Base-by-base conservation (phyloP, 2,113 vertebrate species). In the Ictalurus punctatus region DNA sequence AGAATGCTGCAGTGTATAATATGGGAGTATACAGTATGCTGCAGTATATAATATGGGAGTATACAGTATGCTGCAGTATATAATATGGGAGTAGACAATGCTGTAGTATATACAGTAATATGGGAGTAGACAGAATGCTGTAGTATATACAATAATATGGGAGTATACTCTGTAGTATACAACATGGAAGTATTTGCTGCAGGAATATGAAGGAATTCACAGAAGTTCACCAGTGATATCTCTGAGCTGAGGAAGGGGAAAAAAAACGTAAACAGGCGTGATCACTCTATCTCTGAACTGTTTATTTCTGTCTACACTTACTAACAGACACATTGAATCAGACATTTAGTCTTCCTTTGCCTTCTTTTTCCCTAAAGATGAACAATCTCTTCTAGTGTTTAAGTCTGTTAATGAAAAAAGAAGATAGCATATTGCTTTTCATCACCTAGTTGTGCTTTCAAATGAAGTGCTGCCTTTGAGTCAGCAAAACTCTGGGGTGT, bases 351-450 rank as follows among this genome's bases (percentile, higher is more conserved):
- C 52, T 19, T 54, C 13, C 79, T 34, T 82, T 58, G 9, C n/a
- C 48, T 16, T 80, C 21, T 52, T 16, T 25, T n/a, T 2, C n/a
- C 79, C 79, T 37, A 7, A 19, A 27, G 37, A 23, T 76, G 21
- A 40, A 23, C 6, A 30, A 17, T 67, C 13, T 54, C 58, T 25
- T 67, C 34, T 3, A 44, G 58, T 40, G 59, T 30, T 85, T 91
- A 92, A 63, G 81, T 79, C 44, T 89, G 84, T 92, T 89, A 92
- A 93, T 93, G 92, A 58, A 76, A 83, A 59, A 54, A 63, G 56
- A 74, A 91, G 90, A 90, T 92, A 90, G 91, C 90, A 91, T 65
- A 40, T 86, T 85, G 78, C 88, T 89, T 91, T 91, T 93, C 90
- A 85, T 87, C 90, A 71, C 88, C 90, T 80, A 87, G 79, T 88